Evolutionary conservation across 2,888 invertebrate genomes (phyloP), one percentile per base, ranked within the genome.

Genomic region (Crocallis elinguaria): DNA sequence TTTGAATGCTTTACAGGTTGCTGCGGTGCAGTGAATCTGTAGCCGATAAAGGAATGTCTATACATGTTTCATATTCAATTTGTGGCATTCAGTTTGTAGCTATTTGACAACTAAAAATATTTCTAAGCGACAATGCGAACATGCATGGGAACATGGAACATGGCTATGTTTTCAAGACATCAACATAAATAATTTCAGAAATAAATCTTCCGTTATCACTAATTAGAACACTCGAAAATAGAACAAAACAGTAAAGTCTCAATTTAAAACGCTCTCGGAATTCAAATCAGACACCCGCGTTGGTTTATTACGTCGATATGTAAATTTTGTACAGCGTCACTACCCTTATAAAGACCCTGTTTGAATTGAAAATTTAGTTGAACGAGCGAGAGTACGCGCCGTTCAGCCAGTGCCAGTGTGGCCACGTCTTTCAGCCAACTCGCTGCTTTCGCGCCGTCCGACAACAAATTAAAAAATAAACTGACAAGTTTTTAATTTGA

Each of bases 351-450:
- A 88, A 90, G 88, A 84, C 89, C 88, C 86, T 85, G 88, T 86
- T 88, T 90, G 91, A 91, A 90, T 91, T 89, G 88, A 90, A 90
- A 91, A 90, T 91, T 89, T 88, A 82, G 88, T 86, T 82, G 84
- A 86, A 84, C 86, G 84, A 81, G 81, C 82, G 85, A 84, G 86
- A 84, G 81, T 79, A 80, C 77, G 80, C 79, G 73, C 69, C 76
- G 67, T 82, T 80, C 86, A 80, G 86, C 82, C 89, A 89, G 90
- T 90, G 79, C 74, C 89, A 91, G 91, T 91, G 79, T 74, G 75
- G 82, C 86, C 67, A 88, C 88, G 91, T 86, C 91, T 89, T 88
- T 88, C 90, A 90, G 88, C 73, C 83, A 85, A 86, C 82, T 77
- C 85, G 79, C 87, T 84, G 84, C 85, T 78, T 79, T 79, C 73